Evolutionary conservation across 2,797 vertebrate genomes (phyloP), one percentile per base, ranked within the genome.

Genomic region (Aldrovandia affinis): DNA sequence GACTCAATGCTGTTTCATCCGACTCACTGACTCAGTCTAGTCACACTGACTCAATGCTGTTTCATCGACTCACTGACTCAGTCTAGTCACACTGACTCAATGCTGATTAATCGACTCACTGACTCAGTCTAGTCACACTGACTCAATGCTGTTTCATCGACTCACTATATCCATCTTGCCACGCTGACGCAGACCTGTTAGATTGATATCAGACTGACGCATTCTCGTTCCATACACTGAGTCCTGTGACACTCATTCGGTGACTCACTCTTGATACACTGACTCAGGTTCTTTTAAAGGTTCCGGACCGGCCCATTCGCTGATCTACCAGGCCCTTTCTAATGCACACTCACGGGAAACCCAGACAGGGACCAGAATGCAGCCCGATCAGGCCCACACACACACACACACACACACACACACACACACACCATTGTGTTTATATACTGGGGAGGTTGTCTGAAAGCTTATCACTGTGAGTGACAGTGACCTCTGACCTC

Each of bases 401-500:
- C 15, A n/a, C n/a, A n/a, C n/a, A n/a, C n/a, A n/a, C n/a, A n/a
- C n/a, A n/a, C n/a, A n/a, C n/a, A n/a, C n/a, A n/a, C n/a, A n/a
- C n/a, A n/a, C n/a, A n/a, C n/a, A n/a, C n/a, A n/a, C n/a, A n/a
- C n/a, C n/a, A n/a, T n/a, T n/a, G n/a, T n/a, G n/a, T n/a, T n/a
- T n/a, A n/a, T n/a, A 30, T 30, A 28, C 28, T 18, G 12, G 33
- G 30, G 30, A 36, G 14, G 14, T 2, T 20, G 18, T 39, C 39
- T 44, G 36, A 44, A 25, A 75, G 39, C 20, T 42, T 44, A 44
- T 75, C 39, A 8, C 20, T 75, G 39, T 25, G 70, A 75, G 22
- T 75, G 33, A 65, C 28, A 65, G 63, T 63, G 61, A 65, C 28
- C 61, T 65, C 28, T 63, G 61, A 75, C 70, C 39, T 44, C 70